phyloP scores from a whole-genome alignment of 2,888 invertebrate species.

The Exocentrus adspersus region DNA sequence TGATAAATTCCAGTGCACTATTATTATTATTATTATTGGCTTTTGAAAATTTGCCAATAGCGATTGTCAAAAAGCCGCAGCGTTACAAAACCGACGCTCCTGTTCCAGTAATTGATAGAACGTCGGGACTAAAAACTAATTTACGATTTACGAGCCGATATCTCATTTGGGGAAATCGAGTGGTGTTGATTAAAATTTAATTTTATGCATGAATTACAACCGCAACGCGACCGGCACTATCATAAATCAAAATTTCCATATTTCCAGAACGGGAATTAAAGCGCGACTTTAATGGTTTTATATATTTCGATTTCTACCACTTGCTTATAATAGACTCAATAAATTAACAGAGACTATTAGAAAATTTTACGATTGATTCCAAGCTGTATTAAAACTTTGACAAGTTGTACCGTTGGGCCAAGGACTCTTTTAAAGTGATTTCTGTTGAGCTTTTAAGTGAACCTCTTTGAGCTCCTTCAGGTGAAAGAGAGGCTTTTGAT shows the following conservation, averaged over 20 bases:
- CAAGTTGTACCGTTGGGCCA: no score
- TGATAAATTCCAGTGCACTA: no score
- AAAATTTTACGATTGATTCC: no score
- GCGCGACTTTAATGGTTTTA: background rate
- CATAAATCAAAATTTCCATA: slow-evolving; percentile 33
- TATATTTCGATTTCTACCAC: no score
- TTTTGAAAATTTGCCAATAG: slow-evolving; percentile 7
- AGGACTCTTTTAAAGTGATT: no score
- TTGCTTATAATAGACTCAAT: no score
- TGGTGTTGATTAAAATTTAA: slow-evolving; percentile 47
- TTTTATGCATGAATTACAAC: slow-evolving; percentile 45
- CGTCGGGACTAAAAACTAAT: slow-evolving; percentile 14
- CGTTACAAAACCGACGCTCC: background rate
- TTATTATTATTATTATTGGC: background rate
- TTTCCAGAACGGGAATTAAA: background rate
- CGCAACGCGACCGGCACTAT: slow-evolving; percentile 29
- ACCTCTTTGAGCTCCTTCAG: no score
- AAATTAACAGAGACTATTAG: background rate
- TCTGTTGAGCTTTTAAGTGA: no score
- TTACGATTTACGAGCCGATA: slow-evolving; percentile 25
- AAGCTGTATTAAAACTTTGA: no score
- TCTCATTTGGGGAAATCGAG: slow-evolving; percentile 35
- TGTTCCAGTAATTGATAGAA: slow-evolving; percentile 18
- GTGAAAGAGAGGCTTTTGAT: no score
- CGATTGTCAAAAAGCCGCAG: slow-evolving; percentile 4